phyloP scores from a whole-genome alignment of 2,113 vertebrate species.

The Crotalus helleri region DNA sequence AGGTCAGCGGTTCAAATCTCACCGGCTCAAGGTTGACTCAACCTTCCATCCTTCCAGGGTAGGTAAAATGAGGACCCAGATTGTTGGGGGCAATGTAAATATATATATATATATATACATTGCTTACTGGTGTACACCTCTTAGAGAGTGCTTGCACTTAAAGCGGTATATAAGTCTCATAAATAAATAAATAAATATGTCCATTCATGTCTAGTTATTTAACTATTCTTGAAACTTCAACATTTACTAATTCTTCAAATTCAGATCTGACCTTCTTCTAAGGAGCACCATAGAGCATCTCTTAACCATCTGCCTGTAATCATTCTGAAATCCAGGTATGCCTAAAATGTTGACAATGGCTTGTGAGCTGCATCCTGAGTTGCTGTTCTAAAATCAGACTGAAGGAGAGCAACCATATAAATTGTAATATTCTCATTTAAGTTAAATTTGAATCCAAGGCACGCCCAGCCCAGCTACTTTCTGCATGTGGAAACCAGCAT shows the following conservation, averaged over 20 bases:
- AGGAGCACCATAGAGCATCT: neutral
- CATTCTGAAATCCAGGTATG: neutral
- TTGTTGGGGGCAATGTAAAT: no score
- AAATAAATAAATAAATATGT: neutral
- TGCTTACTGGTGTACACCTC: no score
- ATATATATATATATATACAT: no score
- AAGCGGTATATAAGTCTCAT: no score
- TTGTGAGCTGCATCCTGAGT: no score
- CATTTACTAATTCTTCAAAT: neutral
- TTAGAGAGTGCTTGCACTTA: no score
- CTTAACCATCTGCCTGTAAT: neutral
- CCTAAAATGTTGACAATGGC: neutral
- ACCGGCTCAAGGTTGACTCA: no score
- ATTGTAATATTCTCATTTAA: neutral
- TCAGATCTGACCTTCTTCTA: neutral
- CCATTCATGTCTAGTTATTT: neutral
- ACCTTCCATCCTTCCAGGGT: no score
- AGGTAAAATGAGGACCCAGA: no score
- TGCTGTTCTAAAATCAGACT: neutral
- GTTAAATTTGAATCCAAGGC: neutral
- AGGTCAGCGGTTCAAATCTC: no score
- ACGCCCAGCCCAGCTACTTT: neutral
- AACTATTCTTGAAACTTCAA: neutral
- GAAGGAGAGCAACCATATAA: neutral
- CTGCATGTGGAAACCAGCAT: neutral